Conservation (phyloP, 2,797 vertebrate genomes). For the Sebastes miniatus region DNA sequence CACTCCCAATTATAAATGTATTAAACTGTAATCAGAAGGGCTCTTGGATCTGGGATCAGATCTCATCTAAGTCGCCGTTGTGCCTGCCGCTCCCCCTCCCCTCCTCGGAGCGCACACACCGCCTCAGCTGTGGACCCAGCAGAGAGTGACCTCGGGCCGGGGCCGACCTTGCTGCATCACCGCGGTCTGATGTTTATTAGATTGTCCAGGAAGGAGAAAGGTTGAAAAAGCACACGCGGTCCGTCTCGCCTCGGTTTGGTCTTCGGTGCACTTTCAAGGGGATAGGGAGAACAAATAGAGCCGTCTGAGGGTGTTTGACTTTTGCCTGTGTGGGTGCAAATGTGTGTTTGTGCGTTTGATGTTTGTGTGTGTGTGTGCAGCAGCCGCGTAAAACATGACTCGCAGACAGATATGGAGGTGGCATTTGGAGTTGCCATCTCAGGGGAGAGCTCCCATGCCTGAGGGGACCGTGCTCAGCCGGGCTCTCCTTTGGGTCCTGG, state of each 20-base stretch:
- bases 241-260: conserved; percentile 56
- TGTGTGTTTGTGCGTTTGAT: conserved; percentile 28
- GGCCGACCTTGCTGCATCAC: conserved; percentile 73
- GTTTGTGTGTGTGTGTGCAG: conserved; percentile 32
- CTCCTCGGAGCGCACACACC: conserved; percentile 2
- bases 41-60: conserved; percentile 41
- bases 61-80: conserved; percentile 29
- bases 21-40: conserved; percentile 45
- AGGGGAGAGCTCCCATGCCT: conserved; percentile 48
- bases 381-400: conserved; percentile 29
- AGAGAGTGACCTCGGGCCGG: conserved; percentile 74
- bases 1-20: conserved; percentile 57
- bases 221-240: conserved; percentile 67
- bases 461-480: conserved; percentile 44
- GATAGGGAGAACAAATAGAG: conserved; percentile 68
- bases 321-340: conserved; percentile 25
- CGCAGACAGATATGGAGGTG: conserved; percentile 44
- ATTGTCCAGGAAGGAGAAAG: conserved; percentile 73
- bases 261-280: conserved; percentile 62
- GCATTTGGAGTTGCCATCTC: conserved; percentile 57
- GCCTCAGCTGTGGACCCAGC: conserved; percentile 51
- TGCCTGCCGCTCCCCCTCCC: not conserved
- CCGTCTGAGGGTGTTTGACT: conserved; percentile 69
- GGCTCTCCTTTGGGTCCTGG: conserved; percentile 55
- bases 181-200: conserved; percentile 73